These are phyloP conservation scores for Eupithecia exiguata DNA, from an alignment of 2,888 invertebrate species.

Conservation along the genomic window DNA sequence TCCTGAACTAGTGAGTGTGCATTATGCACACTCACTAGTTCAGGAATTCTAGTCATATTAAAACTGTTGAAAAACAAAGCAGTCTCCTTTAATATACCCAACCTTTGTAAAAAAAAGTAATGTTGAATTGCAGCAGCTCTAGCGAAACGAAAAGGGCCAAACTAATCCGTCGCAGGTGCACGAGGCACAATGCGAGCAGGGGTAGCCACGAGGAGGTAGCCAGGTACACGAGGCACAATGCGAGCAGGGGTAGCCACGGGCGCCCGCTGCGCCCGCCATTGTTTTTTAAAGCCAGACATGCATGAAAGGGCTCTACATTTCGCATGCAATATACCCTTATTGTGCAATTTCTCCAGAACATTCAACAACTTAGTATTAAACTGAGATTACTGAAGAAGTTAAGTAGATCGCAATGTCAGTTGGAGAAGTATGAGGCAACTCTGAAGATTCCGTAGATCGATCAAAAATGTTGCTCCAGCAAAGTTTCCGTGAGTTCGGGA, in stretches of 20 bases:
- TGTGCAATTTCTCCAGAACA: constrained; percentile 1
- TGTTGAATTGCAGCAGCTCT: constrained; percentile 10
- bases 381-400: background rate
- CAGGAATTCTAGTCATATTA: too few species aligned
- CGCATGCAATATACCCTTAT: background rate
- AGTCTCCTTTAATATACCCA: background rate
- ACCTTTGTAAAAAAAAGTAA: constrained; percentile 3
- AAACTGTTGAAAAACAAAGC: background rate
- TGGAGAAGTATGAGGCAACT: background rate
- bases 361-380: background rate
- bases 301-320: constrained; percentile 36
- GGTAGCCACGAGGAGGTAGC: constrained; percentile 35
- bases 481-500: background rate
- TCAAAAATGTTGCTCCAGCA: constrained; percentile 17
- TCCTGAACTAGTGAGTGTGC: background rate
- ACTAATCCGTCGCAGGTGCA: constrained; percentile 45
- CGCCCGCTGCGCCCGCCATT: constrained; percentile 38
- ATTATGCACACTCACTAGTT: too few species aligned
- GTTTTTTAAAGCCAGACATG: constrained; percentile 49
- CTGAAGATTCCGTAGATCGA: constrained; percentile 11
- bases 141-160: constrained; percentile 31
- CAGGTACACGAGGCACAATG: constrained; percentile 41
- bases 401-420: background rate
- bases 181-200: constrained; percentile 29
- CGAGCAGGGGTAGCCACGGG: constrained; percentile 30